Evolutionary conservation across 2,888 invertebrate genomes (phyloP).

Genomic region (Leptinotarsa rubiginosa): DNA sequence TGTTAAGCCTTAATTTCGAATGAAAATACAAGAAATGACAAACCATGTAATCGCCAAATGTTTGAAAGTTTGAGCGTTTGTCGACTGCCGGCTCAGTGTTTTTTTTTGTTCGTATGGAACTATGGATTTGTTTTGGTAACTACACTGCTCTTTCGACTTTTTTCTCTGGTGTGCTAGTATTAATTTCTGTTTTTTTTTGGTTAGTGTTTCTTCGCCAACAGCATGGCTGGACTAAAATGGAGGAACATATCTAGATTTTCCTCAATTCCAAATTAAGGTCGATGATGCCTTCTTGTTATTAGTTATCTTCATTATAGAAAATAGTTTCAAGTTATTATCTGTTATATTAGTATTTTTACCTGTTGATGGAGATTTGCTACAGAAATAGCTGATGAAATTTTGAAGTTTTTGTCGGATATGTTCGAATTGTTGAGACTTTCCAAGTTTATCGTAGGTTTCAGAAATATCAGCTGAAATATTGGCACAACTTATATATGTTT

Average conservation of each 20-base stretch:
- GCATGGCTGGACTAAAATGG: neutral
- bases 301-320: neutral
- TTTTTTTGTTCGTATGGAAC: no score
- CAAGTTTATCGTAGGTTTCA: slow-evolving; percentile 53
- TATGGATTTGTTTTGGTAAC: no score
- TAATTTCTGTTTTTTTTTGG: no score
- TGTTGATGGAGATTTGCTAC: slow-evolving; percentile 18
- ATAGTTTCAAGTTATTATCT: slow-evolving; percentile 3
- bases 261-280: neutral
- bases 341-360: slow-evolving; percentile 13
- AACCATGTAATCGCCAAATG: no score
- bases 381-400: neutral
- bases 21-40: no score
- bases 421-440: slow-evolving; percentile 31
- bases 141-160: no score
- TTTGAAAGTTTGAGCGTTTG: no score
- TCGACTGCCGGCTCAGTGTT: no score
- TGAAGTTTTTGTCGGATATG: slow-evolving; percentile 17
- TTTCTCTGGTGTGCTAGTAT: no score
- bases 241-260: slow-evolving; percentile 16
- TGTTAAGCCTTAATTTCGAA: no score
- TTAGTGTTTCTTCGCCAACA: no score
- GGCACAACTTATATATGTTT: slow-evolving; percentile 55
- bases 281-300: slow-evolving; percentile 16
- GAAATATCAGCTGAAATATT: slow-evolving; percentile 56